phyloP scores from a whole-genome alignment of 2,888 invertebrate genomes.

The Neoascia interrupta region DNA sequence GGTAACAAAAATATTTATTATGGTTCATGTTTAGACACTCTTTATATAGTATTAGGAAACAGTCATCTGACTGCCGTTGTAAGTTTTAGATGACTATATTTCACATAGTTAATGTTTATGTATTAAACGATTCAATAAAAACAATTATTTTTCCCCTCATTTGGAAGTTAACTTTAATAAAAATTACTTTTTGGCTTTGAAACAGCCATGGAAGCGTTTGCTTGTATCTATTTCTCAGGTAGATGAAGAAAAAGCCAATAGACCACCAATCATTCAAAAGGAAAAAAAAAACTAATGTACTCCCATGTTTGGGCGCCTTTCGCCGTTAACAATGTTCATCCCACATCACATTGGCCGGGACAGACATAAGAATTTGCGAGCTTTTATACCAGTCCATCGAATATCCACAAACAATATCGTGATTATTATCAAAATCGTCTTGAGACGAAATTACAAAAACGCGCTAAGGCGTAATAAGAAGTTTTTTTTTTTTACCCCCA shows the following conservation, averaged over 20 bases:
- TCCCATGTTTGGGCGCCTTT: slow-evolving; percentile 28
- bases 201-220: too few relatives aligned
- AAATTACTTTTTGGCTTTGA: too few relatives aligned
- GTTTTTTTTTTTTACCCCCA: slow-evolving; percentile 5
- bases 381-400: slow-evolving; percentile 4
- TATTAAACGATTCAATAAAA: too few relatives aligned
- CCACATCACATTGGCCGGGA: neutral
- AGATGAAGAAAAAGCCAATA: neutral
- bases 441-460: slow-evolving; percentile 51
- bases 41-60: too few relatives aligned
- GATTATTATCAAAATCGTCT: slow-evolving; percentile 21
- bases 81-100: too few relatives aligned
- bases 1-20: too few relatives aligned
- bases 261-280: slow-evolving; percentile 18
- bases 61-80: too few relatives aligned
- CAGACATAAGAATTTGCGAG: slow-evolving; percentile 4
- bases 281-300: slow-evolving; percentile 18
- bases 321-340: slow-evolving; percentile 16
- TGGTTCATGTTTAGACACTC: too few relatives aligned
- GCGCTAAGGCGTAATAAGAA: slow-evolving; percentile 33
- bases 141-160: too few relatives aligned
- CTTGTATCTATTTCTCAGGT: too few relatives aligned
- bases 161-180: too few relatives aligned
- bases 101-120: too few relatives aligned
- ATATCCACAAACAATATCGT: slow-evolving; percentile 12